A percentile compares a stretch with the other conserved stretches of the same genome.
Conservation (phyloP, 1,140 invertebrate genomes). For the Lepidotrigona ventralis region DNA sequence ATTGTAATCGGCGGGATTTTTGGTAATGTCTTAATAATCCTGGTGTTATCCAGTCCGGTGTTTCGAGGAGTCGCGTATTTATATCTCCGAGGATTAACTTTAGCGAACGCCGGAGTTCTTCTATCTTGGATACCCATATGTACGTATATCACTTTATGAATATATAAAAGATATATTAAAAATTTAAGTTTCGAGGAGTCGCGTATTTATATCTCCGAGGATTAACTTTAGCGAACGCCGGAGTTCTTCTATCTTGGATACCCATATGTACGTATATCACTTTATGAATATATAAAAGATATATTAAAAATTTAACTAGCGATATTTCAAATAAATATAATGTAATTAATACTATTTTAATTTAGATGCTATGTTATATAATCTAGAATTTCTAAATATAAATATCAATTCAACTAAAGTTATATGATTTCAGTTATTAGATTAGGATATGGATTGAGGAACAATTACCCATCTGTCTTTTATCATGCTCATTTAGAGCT, state of each 20-base stretch:
- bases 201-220: constrained; percentile 52
- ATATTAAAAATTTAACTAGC: neutral
- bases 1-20: constrained; percentile 45
- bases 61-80: constrained; percentile 54
- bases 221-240: constrained; percentile 47
- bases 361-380: neutral
- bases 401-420: neutral
- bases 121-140: constrained; percentile 56
- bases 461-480: constrained; percentile 54
- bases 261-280: constrained; percentile 48
- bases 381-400: neutral
- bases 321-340: neutral
- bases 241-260: constrained; percentile 53
- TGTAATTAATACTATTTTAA: neutral
- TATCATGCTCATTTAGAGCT: constrained; percentile 53
- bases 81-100: constrained; percentile 51
- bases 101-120: constrained; percentile 45
- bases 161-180: neutral
- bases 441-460: constrained; percentile 47
- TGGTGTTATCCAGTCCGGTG: constrained; percentile 41
- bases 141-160: constrained; percentile 25
- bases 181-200: constrained; percentile 45
- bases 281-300: no score
- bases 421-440: constrained; percentile 51
- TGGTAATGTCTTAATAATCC: constrained; percentile 47